Evolutionary conservation across 2,113 vertebrate species (phyloP).

Genomic region (Gavialis gangeticus): DNA sequence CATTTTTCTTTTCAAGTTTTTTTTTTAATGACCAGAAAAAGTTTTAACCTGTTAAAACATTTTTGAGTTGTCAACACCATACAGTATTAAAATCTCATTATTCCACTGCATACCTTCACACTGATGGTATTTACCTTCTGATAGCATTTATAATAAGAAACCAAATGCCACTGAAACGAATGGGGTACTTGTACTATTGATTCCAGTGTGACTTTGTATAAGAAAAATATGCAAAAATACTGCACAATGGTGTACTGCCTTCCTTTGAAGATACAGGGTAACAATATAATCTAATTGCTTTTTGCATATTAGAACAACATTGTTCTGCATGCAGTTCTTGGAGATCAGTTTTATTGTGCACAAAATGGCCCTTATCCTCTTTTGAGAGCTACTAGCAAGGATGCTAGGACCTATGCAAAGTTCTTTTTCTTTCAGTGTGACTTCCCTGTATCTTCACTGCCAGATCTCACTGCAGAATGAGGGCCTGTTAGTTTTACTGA

Average conservation of each 20-base stretch:
- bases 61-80: slow-evolving; percentile 59
- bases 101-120: slow-evolving; percentile 37
- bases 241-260: background rate
- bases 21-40: slow-evolving; percentile 76
- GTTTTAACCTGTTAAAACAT: slow-evolving; percentile 77
- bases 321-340: background rate
- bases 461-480: background rate
- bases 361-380: background rate
- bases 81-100: slow-evolving; percentile 70
- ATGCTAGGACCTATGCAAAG: background rate
- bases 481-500: background rate
- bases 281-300: slow-evolving; percentile 4
- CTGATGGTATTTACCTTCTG: slow-evolving; percentile 63
- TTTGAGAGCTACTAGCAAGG: background rate
- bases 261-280: background rate
- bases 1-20: slow-evolving; percentile 60
- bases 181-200: slow-evolving; percentile 12
- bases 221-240: slow-evolving; percentile 39
- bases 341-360: background rate
- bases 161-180: background rate
- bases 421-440: background rate
- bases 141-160: slow-evolving; percentile 32
- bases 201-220: background rate
- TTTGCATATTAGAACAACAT: slow-evolving; percentile 12
- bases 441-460: background rate